A percentile compares a stretch with the other conserved stretches of the same genome.
Evolutionary conservation across 2,113 vertebrate genomes (phyloP).

Genomic region (Leucopsar rothschildi): DNA sequence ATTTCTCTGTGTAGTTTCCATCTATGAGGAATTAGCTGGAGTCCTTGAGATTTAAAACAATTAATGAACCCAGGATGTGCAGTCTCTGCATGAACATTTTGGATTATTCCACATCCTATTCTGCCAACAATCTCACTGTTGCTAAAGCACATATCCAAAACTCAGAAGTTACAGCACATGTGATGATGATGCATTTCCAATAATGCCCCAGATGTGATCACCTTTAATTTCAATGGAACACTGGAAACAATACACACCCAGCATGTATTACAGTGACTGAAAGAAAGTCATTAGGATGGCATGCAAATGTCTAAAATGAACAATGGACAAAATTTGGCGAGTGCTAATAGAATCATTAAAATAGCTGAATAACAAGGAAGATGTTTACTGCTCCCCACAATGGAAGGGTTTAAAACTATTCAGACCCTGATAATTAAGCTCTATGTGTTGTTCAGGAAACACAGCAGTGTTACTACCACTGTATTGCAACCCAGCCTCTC

Average conservation of each 20-base stretch:
- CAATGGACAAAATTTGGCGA: not conserved
- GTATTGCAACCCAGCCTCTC: not conserved
- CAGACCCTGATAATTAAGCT: not conserved
- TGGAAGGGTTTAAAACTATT: not conserved
- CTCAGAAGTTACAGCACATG: not conserved
- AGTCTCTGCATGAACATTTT: not conserved
- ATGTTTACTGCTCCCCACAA: not conserved
- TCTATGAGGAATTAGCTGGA: not conserved
- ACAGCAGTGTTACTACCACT: not conserved
- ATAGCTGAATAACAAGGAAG: not conserved
- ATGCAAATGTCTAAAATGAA: conserved; percentile 1
- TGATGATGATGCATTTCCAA: not conserved
- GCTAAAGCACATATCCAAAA: not conserved
- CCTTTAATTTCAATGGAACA: not conserved
- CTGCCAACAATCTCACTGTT: not conserved
- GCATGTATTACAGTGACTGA: not conserved
- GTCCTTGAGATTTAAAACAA: not conserved
- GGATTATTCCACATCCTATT: not conserved
- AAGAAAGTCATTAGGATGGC: not conserved
- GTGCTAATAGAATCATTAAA: not conserved
- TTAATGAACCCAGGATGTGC: not conserved
- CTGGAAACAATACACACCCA: not conserved
- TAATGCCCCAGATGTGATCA: not conserved
- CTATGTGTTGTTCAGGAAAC: not conserved
- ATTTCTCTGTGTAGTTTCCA: not conserved